Conservation (phyloP, 1,140 invertebrate genomes). For the Anagrus nilaparvatae region DNA sequence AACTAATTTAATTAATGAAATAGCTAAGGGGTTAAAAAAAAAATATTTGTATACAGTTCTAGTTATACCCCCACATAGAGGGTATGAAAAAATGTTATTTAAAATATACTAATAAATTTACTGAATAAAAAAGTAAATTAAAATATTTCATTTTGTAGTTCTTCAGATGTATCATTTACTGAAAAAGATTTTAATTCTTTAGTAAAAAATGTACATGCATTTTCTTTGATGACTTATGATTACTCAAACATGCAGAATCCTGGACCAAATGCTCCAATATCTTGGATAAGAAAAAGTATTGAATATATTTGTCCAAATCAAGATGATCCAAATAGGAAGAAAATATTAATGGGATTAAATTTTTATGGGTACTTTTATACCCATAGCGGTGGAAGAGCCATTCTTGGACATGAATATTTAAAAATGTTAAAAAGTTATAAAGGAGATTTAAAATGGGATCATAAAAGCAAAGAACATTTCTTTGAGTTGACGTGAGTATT, state of each 20-base stretch:
- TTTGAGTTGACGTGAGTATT: conserved; percentile 75
- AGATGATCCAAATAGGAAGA: conserved; percentile 49
- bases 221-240: conserved; percentile 94
- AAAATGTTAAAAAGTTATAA: conserved; percentile 57
- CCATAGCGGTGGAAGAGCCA: conserved; percentile 62
- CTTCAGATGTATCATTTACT: conserved; percentile 57
- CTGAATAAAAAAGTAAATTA: conserved; percentile 1
- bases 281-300: conserved; percentile 74
- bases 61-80: conserved; percentile 72
- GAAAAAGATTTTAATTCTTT: conserved; percentile 68
- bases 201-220: conserved; percentile 65
- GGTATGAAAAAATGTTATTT: conserved; percentile 35
- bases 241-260: conserved; percentile 74
- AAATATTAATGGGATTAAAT: conserved; percentile 84
- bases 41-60: conserved; percentile 60
- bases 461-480: conserved; percentile 71
- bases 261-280: conserved; percentile 78
- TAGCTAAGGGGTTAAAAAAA: conserved; percentile 44
- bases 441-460: conserved; percentile 66
- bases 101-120: not conserved
- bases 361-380: conserved; percentile 89
- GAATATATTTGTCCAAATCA: conserved; percentile 57
- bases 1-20: conserved; percentile 50
- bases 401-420: conserved; percentile 69
- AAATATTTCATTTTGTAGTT: conserved; percentile 22